Base-by-base conservation (phyloP, 2,888 invertebrate genomes). In the Euzetes globulus region DNA sequence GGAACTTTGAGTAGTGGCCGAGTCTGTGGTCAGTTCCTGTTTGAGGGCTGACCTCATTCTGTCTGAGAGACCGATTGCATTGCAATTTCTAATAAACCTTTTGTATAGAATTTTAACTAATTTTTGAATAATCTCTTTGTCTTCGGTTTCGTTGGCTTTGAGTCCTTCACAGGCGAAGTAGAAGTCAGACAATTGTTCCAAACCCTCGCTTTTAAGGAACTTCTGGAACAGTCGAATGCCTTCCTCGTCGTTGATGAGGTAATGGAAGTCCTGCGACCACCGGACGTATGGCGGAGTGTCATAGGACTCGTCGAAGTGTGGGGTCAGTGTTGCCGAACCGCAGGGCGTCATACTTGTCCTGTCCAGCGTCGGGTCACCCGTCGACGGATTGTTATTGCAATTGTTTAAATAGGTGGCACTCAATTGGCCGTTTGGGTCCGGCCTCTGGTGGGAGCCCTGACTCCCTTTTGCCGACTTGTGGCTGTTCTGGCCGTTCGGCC, bases 181-280 rank as follows among this genome's bases (percentile, higher is more conserved):
- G 86, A 96, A 96, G 74, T 83, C 81, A 22, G 80, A 74, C 41
- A 77, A 73, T 73, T 80, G 79, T 15, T 80, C 78, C 47, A 81
- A 81, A 15, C 79, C 79, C 78, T 84, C 83, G 76, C 81, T 80
- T 29, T n/a, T n/a, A 27, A 85, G 80, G 78, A 82, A 85, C 74
- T 80, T 78, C 83, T 90, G 89, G 86, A 94, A 95, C 81, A 94
- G 86, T 77, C 89, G 88, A 79, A 93, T 91, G 77, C 96, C 96
- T 83, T 94, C 92, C 79, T 89, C 88, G 85, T 96, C 95, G 63
- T 91, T 89, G 80, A 96, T 87, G 79, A 96, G 86, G 81, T 89
- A 87, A 82, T 89, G 89, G 81, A 96, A 87, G 80, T 90, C 91
- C 80, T 89, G 87, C 68, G 94, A 92, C 95, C 96, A 96, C 82